Percentiles rank a stretch among this genome's conserved stretches.
phyloP scores from a whole-genome alignment of 1,140 invertebrate species.

The Bombus turneri region DNA sequence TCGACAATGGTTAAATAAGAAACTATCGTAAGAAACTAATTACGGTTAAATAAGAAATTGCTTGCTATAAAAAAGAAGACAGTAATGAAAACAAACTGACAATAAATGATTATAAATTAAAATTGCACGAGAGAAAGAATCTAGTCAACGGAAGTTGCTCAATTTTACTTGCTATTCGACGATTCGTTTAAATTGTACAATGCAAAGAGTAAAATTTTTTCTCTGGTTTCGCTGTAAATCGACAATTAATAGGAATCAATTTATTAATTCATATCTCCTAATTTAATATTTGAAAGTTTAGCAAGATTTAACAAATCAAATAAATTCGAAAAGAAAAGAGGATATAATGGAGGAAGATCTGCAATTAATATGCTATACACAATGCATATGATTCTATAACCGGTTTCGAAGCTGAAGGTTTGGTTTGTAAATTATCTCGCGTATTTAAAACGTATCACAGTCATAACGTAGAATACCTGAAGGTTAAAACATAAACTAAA shows the following conservation, averaged over 20 bases:
- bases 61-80: neutral
- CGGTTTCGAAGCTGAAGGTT: neutral
- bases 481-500: no score
- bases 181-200: neutral
- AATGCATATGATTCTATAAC: neutral
- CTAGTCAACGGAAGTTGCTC: neutral
- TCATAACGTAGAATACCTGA: neutral
- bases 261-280: rapidly evolving
- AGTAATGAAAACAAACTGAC: neutral
- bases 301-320: rapidly evolving
- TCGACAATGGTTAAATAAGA: no score
- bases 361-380: neutral
- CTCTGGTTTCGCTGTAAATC: no score
- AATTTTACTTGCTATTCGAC: neutral
- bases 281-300: neutral
- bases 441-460: neutral
- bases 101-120: neutral
- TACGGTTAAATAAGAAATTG: no score
- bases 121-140: neutral
- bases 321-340: neutral
- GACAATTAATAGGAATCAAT: neutral
- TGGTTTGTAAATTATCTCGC: neutral
- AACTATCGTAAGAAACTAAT: no score
- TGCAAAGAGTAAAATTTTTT: neutral
- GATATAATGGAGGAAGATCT: neutral